Evolutionary conservation across 2,797 vertebrate genomes (phyloP).

Genomic region (Gymnoscopelus braueri): DNA sequence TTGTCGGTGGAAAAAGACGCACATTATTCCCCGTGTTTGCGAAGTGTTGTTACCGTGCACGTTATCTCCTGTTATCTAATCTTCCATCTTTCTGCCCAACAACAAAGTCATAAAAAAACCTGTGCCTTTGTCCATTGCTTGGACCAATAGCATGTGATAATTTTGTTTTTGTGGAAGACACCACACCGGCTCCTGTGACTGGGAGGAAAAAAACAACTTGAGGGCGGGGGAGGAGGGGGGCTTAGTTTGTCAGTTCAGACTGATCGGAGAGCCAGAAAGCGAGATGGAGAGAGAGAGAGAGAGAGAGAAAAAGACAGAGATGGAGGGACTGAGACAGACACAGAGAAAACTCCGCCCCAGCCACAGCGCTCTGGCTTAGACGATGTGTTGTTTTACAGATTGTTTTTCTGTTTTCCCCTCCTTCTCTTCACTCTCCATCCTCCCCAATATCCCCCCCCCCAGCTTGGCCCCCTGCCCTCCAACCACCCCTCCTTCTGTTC

Average conservation of each 20-base stretch:
- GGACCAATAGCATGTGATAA: constrained; percentile 41
- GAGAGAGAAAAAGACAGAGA: constrained; percentile 22
- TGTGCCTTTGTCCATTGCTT: constrained; percentile 6
- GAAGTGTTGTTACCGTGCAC: background rate
- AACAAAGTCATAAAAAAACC: background rate
- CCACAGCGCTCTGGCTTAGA: background rate
- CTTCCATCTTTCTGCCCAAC: background rate
- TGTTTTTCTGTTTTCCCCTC: constrained; percentile 12
- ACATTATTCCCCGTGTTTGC: background rate
- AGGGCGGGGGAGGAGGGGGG: constrained; percentile 14
- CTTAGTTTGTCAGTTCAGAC: constrained; percentile 34
- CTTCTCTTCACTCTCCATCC: constrained; percentile 8
- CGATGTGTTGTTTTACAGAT: constrained; percentile 9
- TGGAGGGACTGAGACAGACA: background rate
- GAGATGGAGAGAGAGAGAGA: background rate
- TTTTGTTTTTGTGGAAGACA: constrained; percentile 56
- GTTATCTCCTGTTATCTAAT: background rate
- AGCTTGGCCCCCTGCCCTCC: constrained; percentile 1
- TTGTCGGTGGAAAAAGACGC: constrained; percentile 6
- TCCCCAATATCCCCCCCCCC: background rate
- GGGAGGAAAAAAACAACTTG: constrained; percentile 51
- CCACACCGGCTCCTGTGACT: constrained; percentile 45
- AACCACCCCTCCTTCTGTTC: background rate
- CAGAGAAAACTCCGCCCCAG: background rate
- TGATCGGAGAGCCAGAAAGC: background rate